These are phyloP conservation scores for Macrosiphum euphorbiae DNA, from an alignment of 2,888 invertebrate species.

Conservation along the genomic window DNA sequence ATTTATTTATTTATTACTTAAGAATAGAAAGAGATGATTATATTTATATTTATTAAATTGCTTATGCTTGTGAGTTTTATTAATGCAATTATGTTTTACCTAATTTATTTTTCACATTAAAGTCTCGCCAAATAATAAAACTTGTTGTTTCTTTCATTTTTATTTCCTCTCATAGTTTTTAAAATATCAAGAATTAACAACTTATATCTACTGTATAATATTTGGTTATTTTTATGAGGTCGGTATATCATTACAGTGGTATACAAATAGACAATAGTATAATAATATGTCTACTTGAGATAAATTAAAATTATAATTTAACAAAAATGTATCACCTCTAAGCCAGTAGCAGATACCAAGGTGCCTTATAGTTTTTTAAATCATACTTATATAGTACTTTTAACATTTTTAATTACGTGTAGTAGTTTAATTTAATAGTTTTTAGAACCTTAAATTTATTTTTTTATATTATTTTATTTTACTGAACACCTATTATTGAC, in stretches of 20 bases:
- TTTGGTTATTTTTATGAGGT: background rate
- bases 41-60: constrained; percentile 56
- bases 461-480: background rate
- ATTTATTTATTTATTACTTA: constrained; percentile 55
- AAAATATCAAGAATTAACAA: background rate
- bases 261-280: background rate
- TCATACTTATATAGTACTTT: background rate
- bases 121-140: constrained; percentile 43
- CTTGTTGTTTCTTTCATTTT: background rate
- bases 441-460: background rate
- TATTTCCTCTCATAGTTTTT: background rate
- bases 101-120: constrained; percentile 63
- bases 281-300: background rate
- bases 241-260: background rate
- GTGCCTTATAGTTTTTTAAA: background rate
- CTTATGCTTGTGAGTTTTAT: constrained; percentile 63
- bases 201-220: background rate
- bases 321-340: background rate
- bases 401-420: background rate
- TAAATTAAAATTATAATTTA: background rate
- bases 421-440: background rate
- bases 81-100: constrained; percentile 42
- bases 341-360: background rate
- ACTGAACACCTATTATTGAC: background rate
- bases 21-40: constrained; percentile 53